These are phyloP conservation scores for Sinella curviseta DNA, from an alignment of 1,140 invertebrate species.

Conservation along the genomic window DNA sequence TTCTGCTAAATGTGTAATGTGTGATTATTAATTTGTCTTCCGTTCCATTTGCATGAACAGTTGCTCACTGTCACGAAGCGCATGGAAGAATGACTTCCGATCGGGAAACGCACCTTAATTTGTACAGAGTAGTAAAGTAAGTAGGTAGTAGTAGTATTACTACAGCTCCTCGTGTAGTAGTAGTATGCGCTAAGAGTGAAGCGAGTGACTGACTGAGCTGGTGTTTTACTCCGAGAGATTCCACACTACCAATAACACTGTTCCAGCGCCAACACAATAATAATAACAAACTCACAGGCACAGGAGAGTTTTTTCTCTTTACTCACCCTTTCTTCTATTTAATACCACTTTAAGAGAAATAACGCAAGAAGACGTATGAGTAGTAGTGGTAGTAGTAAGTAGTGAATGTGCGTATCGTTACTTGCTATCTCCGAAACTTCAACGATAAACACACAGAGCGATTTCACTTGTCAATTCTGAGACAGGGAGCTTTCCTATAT, in stretches of 20 bases:
- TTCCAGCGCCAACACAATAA: neutral
- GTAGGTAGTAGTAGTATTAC: neutral
- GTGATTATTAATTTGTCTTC: neutral
- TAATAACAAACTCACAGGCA: neutral
- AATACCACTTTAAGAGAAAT: neutral
- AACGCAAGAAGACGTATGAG: neutral
- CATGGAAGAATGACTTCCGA: constrained; percentile 25
- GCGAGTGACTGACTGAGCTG: neutral
- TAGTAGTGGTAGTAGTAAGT: constrained; percentile 3
- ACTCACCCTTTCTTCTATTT: neutral
- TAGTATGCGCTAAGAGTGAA: neutral
- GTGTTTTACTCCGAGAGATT: constrained; percentile 2
- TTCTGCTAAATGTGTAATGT: too few species aligned
- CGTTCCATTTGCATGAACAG: neutral
- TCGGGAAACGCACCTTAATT: neutral
- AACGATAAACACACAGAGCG: neutral
- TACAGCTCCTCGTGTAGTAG: neutral
- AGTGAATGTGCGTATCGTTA: constrained; percentile 17
- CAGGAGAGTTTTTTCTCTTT: neutral
- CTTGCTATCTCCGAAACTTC: neutral
- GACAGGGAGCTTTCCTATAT: neutral
- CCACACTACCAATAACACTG: neutral
- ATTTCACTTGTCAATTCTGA: neutral
- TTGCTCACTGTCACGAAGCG: constrained; percentile 19
- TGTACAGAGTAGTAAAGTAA: neutral